A percentile compares a stretch with the other conserved stretches of the same genome.
Conservation (phyloP, 2,113 vertebrate genomes). For the Bucco capensis region DNA sequence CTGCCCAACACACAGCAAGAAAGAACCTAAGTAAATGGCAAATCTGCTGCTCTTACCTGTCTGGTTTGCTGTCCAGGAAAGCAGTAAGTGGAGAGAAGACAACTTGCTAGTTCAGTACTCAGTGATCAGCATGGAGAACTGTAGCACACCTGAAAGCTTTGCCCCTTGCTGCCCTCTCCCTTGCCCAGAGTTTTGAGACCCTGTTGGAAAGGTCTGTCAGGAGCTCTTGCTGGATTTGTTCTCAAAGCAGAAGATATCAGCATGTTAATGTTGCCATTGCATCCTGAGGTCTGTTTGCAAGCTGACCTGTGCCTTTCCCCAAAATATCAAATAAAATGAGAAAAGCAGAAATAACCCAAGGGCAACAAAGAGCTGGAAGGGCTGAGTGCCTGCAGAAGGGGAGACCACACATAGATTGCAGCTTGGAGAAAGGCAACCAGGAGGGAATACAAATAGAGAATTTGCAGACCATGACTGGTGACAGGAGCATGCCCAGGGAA, state of each 20-base stretch:
- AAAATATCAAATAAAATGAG: background rate
- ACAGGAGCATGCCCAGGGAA: background rate
- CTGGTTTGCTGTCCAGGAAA: constrained; percentile 91
- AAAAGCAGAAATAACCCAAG: background rate
- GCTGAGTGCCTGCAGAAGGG: background rate
- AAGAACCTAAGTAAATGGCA: constrained; percentile 3
- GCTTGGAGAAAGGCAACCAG: background rate
- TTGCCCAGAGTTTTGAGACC: background rate
- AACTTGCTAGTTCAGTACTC: too few species aligned
- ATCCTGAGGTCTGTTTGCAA: background rate
- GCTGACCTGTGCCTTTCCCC: background rate
- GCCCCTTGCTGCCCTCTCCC: background rate
- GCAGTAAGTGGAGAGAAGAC: constrained; percentile 71
- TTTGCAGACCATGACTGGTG: background rate
- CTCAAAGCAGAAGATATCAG: background rate
- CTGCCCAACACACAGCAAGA: background rate
- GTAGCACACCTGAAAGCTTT: background rate
- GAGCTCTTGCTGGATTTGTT: background rate
- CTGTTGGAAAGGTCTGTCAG: background rate
- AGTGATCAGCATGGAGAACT: background rate
- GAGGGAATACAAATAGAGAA: background rate
- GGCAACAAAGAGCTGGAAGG: background rate
- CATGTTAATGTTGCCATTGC: too few species aligned
- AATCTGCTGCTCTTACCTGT: constrained; percentile 85
- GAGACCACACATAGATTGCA: background rate